Percentiles rank a stretch among this genome's conserved stretches.
phyloP scores from a whole-genome alignment of 1,140 invertebrate genomes.

The Reticulitermes speratus region DNA sequence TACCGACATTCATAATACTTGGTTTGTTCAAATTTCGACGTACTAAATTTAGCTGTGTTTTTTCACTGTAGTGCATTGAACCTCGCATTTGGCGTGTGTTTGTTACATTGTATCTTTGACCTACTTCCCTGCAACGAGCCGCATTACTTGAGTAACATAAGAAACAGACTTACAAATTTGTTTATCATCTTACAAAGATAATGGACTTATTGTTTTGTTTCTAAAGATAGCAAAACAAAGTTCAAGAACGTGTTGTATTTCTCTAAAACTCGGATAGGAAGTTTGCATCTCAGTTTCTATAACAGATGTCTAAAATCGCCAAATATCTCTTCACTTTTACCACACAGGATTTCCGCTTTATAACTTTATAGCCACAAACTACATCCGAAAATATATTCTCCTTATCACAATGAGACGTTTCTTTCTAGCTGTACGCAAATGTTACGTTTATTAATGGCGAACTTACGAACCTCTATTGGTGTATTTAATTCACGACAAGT shows the following conservation, averaged over 20 bases:
- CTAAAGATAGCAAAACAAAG: background rate
- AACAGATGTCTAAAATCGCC: background rate
- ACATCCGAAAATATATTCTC: background rate
- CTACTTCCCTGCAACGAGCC: background rate
- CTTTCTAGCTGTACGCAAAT: background rate
- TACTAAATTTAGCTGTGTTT: background rate
- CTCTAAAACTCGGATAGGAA: background rate
- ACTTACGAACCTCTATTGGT: background rate
- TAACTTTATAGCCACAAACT: background rate
- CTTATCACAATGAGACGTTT: background rate
- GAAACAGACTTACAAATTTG: background rate
- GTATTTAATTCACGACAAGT: background rate
- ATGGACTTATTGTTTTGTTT: background rate
- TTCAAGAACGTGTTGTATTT: background rate
- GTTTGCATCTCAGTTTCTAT: background rate
- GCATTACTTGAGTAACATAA: background rate
- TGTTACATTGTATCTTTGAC: background rate
- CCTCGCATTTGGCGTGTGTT: background rate
- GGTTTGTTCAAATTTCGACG: background rate
- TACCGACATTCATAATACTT: background rate
- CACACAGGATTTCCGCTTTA: background rate
- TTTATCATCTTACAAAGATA: background rate
- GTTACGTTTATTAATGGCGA: too few species aligned
- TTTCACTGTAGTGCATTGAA: background rate
- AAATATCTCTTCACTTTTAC: background rate